Evolutionary conservation across 2,797 vertebrate genomes (phyloP), one percentile per base, ranked within the genome.

Genomic region (Simalia tracyae): DNA sequence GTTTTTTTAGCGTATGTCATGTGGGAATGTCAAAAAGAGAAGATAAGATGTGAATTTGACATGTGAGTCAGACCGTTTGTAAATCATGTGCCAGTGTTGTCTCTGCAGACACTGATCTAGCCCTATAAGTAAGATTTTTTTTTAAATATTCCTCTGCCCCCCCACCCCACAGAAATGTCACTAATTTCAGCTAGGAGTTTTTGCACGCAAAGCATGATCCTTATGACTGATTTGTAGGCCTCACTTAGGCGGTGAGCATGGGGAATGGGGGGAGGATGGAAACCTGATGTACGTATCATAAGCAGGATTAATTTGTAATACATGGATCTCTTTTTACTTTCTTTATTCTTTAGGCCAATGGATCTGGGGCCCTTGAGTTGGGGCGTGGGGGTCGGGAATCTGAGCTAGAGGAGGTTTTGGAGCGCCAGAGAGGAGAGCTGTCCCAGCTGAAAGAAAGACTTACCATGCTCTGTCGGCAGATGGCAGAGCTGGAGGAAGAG

Each of bases 401-500:
- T 0, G 98, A 95, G 97, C 95, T 97, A 63, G 96, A 98, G 93
- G 97, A 98, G 76, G 97, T 98, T 95, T 97, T 98, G 7, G 98
- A 99, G 96, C 97, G 98, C 10, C 98, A 98, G 97, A 96, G 98
- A 54, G 97, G 97, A 0, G 98, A 99, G 96, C 97, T 98, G 95
- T 98, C 98, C 50, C 98, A 99, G 97, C 97, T 99, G 94, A 98
- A 98, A 88, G 98, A 99, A 95, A 97, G 98, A 88, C 97, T 99
- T 95, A 98, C 98, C 6, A 98, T 98, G 95, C 97, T 99, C 97
- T 99, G 98, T 97, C 98, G 98, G 97, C 98, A 99, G 98, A 98
- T 99, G 92, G 98, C 98, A 1, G 98, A 99, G 97, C 98, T 99
- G 24, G 98, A 99, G 97, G 98, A 99, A 95, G 98, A 99, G 97